phyloP scores from a whole-genome alignment of 2,888 invertebrate genomes.

The Plebejus anna region DNA sequence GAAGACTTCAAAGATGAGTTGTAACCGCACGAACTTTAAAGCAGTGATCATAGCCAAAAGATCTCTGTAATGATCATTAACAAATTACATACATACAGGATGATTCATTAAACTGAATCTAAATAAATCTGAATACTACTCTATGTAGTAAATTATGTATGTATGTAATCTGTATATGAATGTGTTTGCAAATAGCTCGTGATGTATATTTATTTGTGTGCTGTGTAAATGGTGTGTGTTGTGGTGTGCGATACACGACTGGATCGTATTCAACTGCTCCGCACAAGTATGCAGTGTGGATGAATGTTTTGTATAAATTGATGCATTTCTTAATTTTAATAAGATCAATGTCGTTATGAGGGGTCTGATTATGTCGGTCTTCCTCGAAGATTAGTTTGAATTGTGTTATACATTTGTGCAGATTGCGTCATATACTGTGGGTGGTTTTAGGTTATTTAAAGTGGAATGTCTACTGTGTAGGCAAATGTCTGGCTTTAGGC shows the following conservation, averaged over 20 bases:
- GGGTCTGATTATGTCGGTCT: slow-evolving; percentile 33
- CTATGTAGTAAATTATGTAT: slow-evolving; percentile 15
- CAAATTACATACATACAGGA: slow-evolving; percentile 43
- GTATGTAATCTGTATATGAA: slow-evolving; percentile 53
- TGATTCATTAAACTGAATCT: background rate
- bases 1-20: slow-evolving; percentile 92
- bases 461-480: slow-evolving; percentile 23
- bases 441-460: background rate
- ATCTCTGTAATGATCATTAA: slow-evolving; percentile 55
- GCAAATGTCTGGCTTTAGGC: background rate
- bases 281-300: slow-evolving; percentile 43
- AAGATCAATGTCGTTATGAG: slow-evolving; percentile 47
- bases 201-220: slow-evolving; percentile 71
- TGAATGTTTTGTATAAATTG: slow-evolving; percentile 56
- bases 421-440: background rate
- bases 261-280: slow-evolving; percentile 46
- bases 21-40: slow-evolving; percentile 74
- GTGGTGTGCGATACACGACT: slow-evolving; percentile 44
- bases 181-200: slow-evolving; percentile 58
- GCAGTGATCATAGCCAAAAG: slow-evolving; percentile 65
- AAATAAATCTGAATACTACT: background rate
- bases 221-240: slow-evolving; percentile 48
- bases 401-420: slow-evolving; percentile 32
- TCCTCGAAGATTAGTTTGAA: slow-evolving; percentile 40
- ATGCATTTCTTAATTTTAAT: slow-evolving; percentile 73